phyloP scores from a whole-genome alignment of 2,888 invertebrate species.

The Xanthia togata region DNA sequence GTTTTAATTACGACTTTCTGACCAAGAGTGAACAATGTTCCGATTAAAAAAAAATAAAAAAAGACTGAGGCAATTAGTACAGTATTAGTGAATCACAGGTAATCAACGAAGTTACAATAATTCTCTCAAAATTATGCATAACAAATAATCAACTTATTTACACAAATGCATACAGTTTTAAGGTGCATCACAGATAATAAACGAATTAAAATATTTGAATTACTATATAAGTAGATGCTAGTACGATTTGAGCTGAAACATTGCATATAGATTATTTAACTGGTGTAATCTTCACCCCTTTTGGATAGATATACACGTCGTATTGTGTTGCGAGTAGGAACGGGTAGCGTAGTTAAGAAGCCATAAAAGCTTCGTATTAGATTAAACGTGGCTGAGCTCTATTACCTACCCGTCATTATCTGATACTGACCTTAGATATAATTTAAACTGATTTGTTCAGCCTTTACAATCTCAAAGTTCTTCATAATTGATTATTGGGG shows the following conservation, averaged over 20 bases:
- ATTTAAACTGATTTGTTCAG: background rate
- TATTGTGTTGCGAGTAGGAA: background rate
- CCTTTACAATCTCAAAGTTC: background rate
- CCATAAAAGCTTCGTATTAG: slow-evolving; percentile 37
- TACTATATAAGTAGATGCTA: no score
- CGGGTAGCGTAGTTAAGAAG: slow-evolving; percentile 20
- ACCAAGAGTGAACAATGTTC: no score
- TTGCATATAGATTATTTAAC: background rate
- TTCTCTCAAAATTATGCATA: no score
- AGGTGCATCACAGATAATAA: no score
- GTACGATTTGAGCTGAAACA: background rate
- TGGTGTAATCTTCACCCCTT: background rate
- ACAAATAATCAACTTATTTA: no score
- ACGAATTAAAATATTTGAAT: no score
- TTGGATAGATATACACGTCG: background rate
- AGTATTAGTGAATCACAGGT: no score
- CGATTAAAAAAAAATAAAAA: no score
- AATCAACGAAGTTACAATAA: no score
- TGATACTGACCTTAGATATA: background rate
- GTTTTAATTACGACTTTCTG: no score
- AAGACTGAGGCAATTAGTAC: no score
- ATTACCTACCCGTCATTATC: background rate
- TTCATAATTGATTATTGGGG: background rate
- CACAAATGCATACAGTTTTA: no score
- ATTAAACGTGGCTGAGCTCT: slow-evolving; percentile 1